Conservation (phyloP, 2,113 vertebrate species). For the Brachypteracias leptosomus region DNA sequence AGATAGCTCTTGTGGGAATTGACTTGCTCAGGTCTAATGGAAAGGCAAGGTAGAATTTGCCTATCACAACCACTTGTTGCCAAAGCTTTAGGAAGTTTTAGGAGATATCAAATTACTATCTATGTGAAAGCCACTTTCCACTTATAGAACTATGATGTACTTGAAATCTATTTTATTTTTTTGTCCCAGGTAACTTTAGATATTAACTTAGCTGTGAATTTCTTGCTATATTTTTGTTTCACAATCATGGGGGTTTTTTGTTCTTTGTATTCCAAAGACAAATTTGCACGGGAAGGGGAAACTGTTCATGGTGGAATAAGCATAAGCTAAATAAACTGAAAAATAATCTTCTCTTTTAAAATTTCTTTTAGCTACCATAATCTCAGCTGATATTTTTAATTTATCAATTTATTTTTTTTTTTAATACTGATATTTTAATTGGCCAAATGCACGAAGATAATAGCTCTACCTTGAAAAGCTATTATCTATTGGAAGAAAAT, state of each 20-base stretch:
- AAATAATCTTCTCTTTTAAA: not conserved
- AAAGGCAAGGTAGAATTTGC: not conserved
- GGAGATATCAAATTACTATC: not conserved
- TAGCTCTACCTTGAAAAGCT: not conserved
- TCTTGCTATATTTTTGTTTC: not conserved
- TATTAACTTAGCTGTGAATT: not conserved
- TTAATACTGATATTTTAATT: not conserved
- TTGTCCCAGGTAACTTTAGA: not conserved
- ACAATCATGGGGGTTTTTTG: not conserved
- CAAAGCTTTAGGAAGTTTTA: not conserved
- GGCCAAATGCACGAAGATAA: not conserved
- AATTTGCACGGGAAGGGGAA: not conserved
- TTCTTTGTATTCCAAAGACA: not conserved
- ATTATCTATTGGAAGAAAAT: not conserved
- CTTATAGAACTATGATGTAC: not conserved
- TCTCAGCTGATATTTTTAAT: not conserved
- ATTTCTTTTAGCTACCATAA: not conserved
- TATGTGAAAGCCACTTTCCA: not conserved
- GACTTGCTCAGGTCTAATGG: not conserved
- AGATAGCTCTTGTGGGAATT: not conserved
- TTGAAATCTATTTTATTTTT: not conserved
- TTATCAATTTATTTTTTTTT: not conserved
- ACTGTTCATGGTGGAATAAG: not conserved
- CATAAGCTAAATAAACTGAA: not conserved
- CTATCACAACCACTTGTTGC: not conserved